Evolutionary conservation across 1,140 invertebrate genomes (phyloP).

Genomic region (Drosophila arizonae): DNA sequence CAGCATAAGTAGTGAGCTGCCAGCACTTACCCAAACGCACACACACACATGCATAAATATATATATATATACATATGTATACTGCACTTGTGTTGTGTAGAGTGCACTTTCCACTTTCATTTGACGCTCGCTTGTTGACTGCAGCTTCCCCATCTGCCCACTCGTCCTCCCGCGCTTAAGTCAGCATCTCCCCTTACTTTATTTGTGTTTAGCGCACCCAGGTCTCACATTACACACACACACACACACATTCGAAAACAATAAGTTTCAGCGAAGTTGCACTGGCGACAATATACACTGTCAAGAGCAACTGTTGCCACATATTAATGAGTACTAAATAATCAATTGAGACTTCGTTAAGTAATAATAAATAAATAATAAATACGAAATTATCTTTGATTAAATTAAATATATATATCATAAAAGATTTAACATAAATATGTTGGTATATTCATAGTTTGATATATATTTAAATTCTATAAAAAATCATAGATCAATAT

Average conservation of each 20-base stretch:
- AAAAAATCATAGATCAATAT: too few relatives aligned
- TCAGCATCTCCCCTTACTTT: conserved; percentile 60
- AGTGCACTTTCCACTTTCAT: conserved; percentile 79
- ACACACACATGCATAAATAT: conserved; percentile 15
- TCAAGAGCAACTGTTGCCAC: too few relatives aligned
- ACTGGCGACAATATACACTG: neutral
- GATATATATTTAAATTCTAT: too few relatives aligned
- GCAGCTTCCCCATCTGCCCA: conserved; percentile 19
- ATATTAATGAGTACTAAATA: too few relatives aligned
- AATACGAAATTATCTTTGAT: too few relatives aligned
- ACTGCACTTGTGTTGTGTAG: conserved; percentile 32
- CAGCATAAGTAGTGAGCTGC: conserved; percentile 59
- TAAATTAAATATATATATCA: too few relatives aligned
- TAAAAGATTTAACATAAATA: too few relatives aligned
- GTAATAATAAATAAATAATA: too few relatives aligned
- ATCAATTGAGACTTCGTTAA: too few relatives aligned
- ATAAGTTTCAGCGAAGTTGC: neutral
- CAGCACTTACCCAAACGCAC: conserved; percentile 28
- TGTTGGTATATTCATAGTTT: too few relatives aligned
- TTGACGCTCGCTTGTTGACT: conserved; percentile 76
- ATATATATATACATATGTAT: neutral
- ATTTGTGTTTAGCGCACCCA: conserved; percentile 74
- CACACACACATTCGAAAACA: neutral
- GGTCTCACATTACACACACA: conserved; percentile 61
- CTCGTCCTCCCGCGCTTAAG: neutral